phyloP scores from a whole-genome alignment of 2,797 vertebrate species.

The Heterohyrax brucei region DNA sequence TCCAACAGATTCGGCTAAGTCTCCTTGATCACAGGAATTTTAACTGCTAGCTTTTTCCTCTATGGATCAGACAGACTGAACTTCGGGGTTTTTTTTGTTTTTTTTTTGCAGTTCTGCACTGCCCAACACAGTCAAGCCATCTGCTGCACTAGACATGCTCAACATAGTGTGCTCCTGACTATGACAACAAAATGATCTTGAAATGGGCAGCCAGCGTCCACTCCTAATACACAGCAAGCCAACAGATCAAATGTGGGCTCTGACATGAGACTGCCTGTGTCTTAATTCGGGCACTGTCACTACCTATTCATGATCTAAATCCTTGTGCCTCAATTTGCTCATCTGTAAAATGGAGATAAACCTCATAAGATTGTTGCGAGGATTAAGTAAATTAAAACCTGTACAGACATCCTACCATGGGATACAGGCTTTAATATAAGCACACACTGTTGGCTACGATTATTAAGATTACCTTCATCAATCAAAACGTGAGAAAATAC shows the following conservation, averaged over 20 bases:
- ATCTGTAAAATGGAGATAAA: not conserved
- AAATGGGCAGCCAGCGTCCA: not conserved
- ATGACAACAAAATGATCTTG: not conserved
- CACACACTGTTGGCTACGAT: not conserved
- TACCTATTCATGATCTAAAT: not conserved
- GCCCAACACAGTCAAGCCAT: not conserved
- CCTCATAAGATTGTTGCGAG: not conserved
- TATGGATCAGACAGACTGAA: not conserved
- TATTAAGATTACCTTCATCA: constrained; percentile 50
- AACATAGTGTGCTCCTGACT: not conserved
- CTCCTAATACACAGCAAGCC: not conserved
- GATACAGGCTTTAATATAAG: not conserved
- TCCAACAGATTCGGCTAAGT: constrained; percentile 20
- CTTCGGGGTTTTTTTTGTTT: not conserved
- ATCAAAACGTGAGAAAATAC: constrained; percentile 60
- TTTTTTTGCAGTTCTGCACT: not conserved
- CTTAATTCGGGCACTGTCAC: constrained; percentile 19
- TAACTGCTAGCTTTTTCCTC: not conserved
- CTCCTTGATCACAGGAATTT: not conserved
- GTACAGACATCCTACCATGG: not conserved
- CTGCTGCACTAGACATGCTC: not conserved
- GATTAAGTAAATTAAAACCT: constrained; percentile 57
- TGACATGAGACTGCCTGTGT: not conserved
- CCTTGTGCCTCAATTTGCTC: not conserved
- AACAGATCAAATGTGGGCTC: not conserved